These are phyloP conservation scores for Nyctalus aviator DNA, from an alignment of 2,797 vertebrate species.

Conservation along the genomic window DNA sequence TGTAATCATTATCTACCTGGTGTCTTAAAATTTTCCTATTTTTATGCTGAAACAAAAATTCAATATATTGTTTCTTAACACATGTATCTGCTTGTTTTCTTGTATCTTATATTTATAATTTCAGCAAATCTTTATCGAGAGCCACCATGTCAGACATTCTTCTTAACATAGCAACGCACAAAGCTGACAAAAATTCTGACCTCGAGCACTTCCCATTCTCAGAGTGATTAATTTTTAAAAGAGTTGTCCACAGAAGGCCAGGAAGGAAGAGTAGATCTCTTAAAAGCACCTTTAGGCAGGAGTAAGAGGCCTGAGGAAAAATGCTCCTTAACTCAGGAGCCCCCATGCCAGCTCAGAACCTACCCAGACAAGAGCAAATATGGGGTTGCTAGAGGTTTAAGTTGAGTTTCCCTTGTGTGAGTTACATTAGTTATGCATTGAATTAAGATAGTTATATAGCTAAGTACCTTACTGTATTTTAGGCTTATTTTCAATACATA, in stretches of 20 bases:
- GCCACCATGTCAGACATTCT: neutral
- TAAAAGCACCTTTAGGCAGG: neutral
- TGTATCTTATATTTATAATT: constrained; percentile 31
- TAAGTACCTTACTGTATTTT: neutral
- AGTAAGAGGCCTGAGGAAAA: neutral
- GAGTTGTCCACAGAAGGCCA: neutral
- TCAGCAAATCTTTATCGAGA: constrained; percentile 22
- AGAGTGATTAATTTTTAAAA: constrained; percentile 29
- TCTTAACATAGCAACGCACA: neutral
- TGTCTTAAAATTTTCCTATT: constrained; percentile 31
- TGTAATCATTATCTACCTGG: constrained; percentile 16
- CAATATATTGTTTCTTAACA: neutral
- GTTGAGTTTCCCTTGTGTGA: neutral
- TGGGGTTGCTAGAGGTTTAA: neutral
- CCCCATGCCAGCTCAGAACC: neutral
- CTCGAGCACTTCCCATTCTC: neutral
- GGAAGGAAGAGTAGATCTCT: neutral
- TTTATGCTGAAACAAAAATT: constrained; percentile 8
- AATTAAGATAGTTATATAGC: neutral
- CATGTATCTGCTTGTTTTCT: constrained; percentile 49
- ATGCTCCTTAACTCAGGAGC: neutral
- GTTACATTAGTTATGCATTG: neutral
- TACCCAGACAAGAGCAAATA: neutral
- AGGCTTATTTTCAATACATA: neutral
- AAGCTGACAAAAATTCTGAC: constrained; percentile 55